Evolutionary conservation across 2,888 invertebrate genomes (phyloP).

Genomic region (Cremastinae sp.): DNA sequence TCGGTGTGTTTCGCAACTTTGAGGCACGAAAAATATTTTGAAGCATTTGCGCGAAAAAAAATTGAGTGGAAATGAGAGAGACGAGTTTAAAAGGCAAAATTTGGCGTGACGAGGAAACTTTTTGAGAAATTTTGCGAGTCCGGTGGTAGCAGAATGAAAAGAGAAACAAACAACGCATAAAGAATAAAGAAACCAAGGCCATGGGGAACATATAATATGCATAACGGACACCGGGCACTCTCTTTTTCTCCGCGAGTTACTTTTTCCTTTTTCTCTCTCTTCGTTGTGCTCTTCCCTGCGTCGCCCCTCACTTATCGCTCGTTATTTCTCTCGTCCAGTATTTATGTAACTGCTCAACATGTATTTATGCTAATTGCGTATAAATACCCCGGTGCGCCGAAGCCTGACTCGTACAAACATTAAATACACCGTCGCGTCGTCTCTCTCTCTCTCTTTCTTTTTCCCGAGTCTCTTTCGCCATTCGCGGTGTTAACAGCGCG

Average conservation of each 20-base stretch:
- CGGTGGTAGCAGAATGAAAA: background rate
- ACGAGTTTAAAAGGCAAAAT: background rate
- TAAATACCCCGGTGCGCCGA: constrained; percentile 42
- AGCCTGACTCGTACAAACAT: constrained; percentile 41
- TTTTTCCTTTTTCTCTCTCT: constrained; percentile 33
- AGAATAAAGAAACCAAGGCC: constrained; percentile 53
- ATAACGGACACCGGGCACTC: constrained; percentile 51
- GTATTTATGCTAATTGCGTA: constrained; percentile 59
- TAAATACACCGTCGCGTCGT: constrained; percentile 2
- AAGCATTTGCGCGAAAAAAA: too few species aligned
- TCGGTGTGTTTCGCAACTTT: too few species aligned
- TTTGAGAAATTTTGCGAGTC: constrained; percentile 55
- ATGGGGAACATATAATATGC: constrained; percentile 51
- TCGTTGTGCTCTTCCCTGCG: constrained; percentile 1
- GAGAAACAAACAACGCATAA: too few species aligned
- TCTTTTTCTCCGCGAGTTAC: constrained; percentile 21
- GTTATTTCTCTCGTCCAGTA: constrained; percentile 43
- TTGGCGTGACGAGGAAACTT: background rate
- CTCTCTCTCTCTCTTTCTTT: background rate
- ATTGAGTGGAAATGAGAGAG: too few species aligned
- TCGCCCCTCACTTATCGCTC: constrained; percentile 21
- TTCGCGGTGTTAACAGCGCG: constrained; percentile 13
- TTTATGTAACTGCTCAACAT: constrained; percentile 54
- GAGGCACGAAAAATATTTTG: too few species aligned
- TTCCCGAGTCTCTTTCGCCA: constrained; percentile 12